Percentiles rank a stretch among this genome's conserved stretches.
These are phyloP conservation scores for Machaerirhynchus nigripectus DNA, from an alignment of 2,113 vertebrate genomes.

Conservation along the genomic window DNA sequence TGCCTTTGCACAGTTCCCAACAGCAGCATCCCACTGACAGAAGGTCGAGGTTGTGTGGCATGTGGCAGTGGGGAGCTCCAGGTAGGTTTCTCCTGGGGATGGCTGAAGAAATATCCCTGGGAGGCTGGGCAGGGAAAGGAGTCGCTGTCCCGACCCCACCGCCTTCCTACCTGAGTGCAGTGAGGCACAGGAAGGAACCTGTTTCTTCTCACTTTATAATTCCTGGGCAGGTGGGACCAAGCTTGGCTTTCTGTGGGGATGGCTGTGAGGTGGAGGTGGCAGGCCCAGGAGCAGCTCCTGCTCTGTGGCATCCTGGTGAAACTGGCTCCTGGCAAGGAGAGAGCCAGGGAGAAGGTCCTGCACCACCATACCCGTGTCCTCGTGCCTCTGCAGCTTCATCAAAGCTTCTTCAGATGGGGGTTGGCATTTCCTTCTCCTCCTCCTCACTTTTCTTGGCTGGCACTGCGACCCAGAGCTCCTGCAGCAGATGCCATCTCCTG, in stretches of 20 bases:
- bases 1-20: not conserved
- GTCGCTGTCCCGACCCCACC: not conserved
- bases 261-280: not conserved
- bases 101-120: not conserved
- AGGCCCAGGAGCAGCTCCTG: not conserved
- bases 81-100: not conserved
- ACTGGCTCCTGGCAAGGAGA: not conserved
- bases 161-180: not conserved
- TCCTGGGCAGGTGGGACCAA: not conserved
- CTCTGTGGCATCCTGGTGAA: not conserved
- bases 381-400: not conserved
- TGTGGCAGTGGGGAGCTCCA: not conserved
- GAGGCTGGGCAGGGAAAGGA: not conserved
- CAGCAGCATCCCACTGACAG: not conserved
- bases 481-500: not conserved
- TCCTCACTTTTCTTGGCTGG: not conserved
- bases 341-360: not conserved
- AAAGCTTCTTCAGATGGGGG: not conserved
- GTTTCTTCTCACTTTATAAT: not conserved
- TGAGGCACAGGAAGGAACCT: not conserved
- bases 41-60: accelerated
- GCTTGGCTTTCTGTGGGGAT: not conserved
- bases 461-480: not conserved
- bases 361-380: accelerated
- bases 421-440: not conserved